Conservation (phyloP, 2,797 vertebrate genomes). For the Babyrousa celebensis region DNA sequence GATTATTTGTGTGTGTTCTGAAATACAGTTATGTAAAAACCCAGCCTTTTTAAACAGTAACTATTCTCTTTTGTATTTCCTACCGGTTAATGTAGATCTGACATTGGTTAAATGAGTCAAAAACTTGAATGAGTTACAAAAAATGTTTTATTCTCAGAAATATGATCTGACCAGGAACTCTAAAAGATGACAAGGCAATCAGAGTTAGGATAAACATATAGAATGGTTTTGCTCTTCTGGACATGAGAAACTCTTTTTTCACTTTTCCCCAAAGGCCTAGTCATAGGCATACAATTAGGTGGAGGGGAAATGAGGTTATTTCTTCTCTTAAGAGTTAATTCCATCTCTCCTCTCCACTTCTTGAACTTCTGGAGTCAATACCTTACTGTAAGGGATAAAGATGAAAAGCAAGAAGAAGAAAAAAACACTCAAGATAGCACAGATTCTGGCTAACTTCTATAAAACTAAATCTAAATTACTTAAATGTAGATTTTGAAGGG, state of each 20-base stretch:
- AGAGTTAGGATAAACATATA: not conserved
- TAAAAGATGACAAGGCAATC: not conserved
- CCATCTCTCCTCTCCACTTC: not conserved
- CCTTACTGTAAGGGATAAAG: conserved; percentile 24
- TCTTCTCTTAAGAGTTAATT: not conserved
- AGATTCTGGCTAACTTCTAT: not conserved
- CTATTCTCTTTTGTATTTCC: conserved; percentile 44
- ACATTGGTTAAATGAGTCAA: not conserved
- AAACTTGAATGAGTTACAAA: conserved; percentile 20
- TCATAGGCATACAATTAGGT: not conserved
- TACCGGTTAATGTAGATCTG: conserved; percentile 3
- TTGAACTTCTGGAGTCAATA: not conserved
- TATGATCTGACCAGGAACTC: not conserved
- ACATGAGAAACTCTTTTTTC: not conserved
- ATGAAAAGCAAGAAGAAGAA: not conserved
- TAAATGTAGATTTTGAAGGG: not conserved
- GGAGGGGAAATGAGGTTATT: conserved; percentile 32
- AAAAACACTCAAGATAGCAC: not conserved
- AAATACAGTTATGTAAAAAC: not conserved
- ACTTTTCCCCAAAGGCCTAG: not conserved
- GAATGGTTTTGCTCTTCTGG: conserved; percentile 5
- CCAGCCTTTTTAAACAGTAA: conserved; percentile 62
- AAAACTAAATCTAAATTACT: not conserved
- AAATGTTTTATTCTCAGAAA: conserved; percentile 45
- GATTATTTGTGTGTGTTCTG: not conserved